Conservation (phyloP, 2,888 invertebrate species). For the Adela reaumurella region DNA sequence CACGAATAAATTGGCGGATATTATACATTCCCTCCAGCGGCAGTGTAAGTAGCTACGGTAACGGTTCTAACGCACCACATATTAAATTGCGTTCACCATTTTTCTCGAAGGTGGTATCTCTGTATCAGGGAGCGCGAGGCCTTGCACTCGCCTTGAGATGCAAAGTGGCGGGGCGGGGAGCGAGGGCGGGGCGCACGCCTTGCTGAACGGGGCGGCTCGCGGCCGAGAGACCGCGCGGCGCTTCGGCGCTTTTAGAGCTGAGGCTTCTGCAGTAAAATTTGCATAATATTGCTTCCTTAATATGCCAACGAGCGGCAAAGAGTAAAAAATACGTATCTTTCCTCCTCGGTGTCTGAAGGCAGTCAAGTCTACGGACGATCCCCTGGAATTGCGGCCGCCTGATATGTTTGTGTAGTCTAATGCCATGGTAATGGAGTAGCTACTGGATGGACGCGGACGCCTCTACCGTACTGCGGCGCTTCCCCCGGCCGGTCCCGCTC, state of each 20-base stretch:
- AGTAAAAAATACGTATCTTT: constrained; percentile 36
- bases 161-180: constrained; percentile 41
- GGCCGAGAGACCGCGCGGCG: neutral
- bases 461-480: neutral
- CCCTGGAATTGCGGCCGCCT: constrained; percentile 25
- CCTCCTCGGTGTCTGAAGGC: constrained; percentile 37
- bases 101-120: constrained; percentile 42
- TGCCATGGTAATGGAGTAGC: constrained; percentile 40
- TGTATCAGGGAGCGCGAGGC: constrained; percentile 30
- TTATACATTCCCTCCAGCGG: neutral
- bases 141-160: constrained; percentile 53
- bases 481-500: neutral
- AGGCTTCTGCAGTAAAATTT: constrained; percentile 47
- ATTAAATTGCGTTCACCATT: constrained; percentile 51
- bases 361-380: constrained; percentile 42
- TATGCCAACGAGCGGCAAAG: constrained; percentile 31
- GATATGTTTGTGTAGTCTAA: constrained; percentile 53
- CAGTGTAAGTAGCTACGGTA: neutral
- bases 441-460: neutral
- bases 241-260: constrained; percentile 41
- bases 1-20: neutral
- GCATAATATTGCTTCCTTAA: constrained; percentile 56
- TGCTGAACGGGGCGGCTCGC: too few relatives aligned
- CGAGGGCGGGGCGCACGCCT: constrained; percentile 20
- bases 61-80: constrained; percentile 34